Conservation (phyloP, 2,113 vertebrate species). For the Erythrocercus mccallii region DNA sequence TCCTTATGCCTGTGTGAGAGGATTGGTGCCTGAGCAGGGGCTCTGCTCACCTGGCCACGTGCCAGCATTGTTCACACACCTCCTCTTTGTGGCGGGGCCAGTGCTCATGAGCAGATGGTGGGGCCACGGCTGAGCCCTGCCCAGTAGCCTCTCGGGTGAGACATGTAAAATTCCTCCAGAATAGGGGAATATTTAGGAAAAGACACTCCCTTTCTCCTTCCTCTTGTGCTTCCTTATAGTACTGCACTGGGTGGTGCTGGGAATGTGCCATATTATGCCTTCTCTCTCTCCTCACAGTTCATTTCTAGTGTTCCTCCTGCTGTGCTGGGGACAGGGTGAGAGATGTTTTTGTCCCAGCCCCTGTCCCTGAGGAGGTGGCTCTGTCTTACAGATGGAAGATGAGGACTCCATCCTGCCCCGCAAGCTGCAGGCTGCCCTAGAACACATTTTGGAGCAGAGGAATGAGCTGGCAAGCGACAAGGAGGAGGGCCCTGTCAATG, state of each 20-base stretch:
- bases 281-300: background rate
- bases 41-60: background rate
- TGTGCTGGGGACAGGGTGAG: background rate
- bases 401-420: slow-evolving; percentile 94
- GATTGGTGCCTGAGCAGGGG: background rate
- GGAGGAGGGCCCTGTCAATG: slow-evolving; percentile 73
- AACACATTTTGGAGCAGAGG: slow-evolving; percentile 90
- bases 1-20: accelerated
- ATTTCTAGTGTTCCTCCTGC: background rate
- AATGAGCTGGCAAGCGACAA: slow-evolving; percentile 85
- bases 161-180: background rate
- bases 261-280: accelerated
- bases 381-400: slow-evolving; percentile 86
- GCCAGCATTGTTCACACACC: background rate
- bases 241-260: background rate
- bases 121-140: background rate
- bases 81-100: background rate
- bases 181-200: background rate
- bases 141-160: accelerated
- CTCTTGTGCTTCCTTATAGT: background rate
- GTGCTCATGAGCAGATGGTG: accelerated
- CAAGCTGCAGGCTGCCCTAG: slow-evolving; percentile 90
- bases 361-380: background rate
- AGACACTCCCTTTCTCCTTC: background rate
- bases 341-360: accelerated